Conservation (phyloP, 2,888 invertebrate species). For the Melangyna quadrimaculata region DNA sequence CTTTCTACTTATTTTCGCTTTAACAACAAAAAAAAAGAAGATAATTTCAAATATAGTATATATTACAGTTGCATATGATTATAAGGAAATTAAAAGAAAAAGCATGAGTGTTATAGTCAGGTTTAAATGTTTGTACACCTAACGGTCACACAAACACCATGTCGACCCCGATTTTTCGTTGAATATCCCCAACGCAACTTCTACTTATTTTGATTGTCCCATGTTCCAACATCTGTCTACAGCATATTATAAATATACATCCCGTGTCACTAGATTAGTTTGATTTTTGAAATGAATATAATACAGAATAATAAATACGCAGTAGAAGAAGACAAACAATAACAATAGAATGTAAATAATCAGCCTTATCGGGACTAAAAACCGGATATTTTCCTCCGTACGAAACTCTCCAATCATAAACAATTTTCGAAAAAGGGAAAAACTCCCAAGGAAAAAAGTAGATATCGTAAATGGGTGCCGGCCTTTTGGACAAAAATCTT, state of each 20-base stretch:
- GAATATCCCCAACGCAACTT: conserved; percentile 52
- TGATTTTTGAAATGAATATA: no score
- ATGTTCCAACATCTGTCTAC: background rate
- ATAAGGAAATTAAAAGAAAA: background rate
- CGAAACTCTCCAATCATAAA: no score
- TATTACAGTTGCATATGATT: background rate
- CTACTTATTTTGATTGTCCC: background rate
- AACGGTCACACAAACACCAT: conserved; percentile 51
- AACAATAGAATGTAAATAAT: no score
- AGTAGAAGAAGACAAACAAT: no score
- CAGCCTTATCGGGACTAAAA: no score
- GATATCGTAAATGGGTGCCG: no score
- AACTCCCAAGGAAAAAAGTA: no score
- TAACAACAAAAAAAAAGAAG: background rate
- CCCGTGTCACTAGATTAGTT: background rate
- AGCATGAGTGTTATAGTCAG: background rate
- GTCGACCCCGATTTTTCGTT: conserved; percentile 49
- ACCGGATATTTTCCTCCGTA: no score
- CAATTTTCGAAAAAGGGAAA: no score
- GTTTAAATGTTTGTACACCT: background rate
- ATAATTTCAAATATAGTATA: background rate
- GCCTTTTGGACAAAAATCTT: no score
- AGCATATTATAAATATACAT: background rate
- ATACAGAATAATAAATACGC: no score
- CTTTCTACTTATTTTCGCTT: background rate